A percentile compares a stretch with the other conserved stretches of the same genome.
Evolutionary conservation across 2,888 invertebrate genomes (phyloP).

Genomic region (Pediacus dermestoides): DNA sequence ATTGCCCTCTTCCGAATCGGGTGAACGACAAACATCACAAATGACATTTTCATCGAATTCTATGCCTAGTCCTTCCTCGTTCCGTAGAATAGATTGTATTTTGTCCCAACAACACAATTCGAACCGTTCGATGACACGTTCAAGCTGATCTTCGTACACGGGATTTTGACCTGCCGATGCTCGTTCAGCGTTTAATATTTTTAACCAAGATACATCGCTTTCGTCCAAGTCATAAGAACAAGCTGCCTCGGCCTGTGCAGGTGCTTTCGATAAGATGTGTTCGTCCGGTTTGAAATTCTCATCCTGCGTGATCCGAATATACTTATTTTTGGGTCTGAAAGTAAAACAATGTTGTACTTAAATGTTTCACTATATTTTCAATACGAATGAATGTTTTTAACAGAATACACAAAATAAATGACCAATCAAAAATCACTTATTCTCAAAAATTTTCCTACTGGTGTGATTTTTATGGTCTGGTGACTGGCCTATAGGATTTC

Average conservation of each 20-base stretch:
- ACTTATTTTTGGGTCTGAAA: slow-evolving; percentile 85
- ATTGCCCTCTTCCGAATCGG: slow-evolving; percentile 96
- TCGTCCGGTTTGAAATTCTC: slow-evolving; percentile 79
- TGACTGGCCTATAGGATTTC: no score
- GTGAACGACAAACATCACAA: slow-evolving; percentile 96
- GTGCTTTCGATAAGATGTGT: slow-evolving; percentile 82
- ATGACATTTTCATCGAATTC: slow-evolving; percentile 98
- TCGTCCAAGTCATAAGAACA: slow-evolving; percentile 96
- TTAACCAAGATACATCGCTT: slow-evolving; percentile 86
- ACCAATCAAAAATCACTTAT: no score
- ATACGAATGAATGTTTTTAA: no score
- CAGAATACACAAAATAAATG: no score
- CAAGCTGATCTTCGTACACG: slow-evolving; percentile 83
- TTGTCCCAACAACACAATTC: slow-evolving; percentile 93
- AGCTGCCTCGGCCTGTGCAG: slow-evolving; percentile 84
- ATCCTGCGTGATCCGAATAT: slow-evolving; percentile 86
- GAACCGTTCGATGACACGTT: slow-evolving; percentile 86
- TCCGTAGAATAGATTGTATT: slow-evolving; percentile 85
- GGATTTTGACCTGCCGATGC: slow-evolving; percentile 69
- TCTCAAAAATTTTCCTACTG: no score
- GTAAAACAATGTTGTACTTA: no score
- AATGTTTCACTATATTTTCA: no score
- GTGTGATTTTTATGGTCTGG: no score
- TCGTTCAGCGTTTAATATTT: slow-evolving; percentile 82
- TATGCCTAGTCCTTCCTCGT: slow-evolving; percentile 90